Conservation (phyloP, 2,113 vertebrate species). For the Sitta europaea region DNA sequence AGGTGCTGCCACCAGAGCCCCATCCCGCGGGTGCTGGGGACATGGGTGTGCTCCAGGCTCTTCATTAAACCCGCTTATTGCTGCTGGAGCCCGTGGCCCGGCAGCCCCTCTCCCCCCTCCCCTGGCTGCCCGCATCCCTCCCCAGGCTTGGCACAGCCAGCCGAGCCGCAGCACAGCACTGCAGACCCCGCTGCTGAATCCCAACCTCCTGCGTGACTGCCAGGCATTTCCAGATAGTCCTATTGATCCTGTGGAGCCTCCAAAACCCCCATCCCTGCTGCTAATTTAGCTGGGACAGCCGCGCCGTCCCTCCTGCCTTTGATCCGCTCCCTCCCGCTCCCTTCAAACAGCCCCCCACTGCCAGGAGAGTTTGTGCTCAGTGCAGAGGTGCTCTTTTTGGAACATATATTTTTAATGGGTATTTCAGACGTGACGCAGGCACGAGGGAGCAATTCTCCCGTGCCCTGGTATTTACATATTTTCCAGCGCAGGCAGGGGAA, state of each 20-base stretch:
- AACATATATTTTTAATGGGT: constrained; percentile 61
- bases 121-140: background rate
- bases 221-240: constrained; percentile 16
- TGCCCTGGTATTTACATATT: constrained; percentile 60
- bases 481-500: constrained; percentile 43
- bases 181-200: background rate
- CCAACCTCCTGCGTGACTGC: background rate
- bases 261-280: background rate
- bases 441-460: constrained; percentile 50
- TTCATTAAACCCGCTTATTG: background rate
- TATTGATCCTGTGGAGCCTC: constrained; percentile 49
- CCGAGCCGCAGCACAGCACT: background rate
- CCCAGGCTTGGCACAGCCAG: background rate
- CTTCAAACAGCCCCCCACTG: constrained; percentile 21
- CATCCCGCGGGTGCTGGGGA: background rate
- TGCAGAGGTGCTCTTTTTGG: constrained; percentile 58
- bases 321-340: constrained; percentile 14
- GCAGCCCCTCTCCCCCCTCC: background rate
- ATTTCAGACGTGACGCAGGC: constrained; percentile 46
- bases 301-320: constrained; percentile 10
- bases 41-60: background rate
- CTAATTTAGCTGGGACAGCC: constrained; percentile 46
- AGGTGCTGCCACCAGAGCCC: background rate
- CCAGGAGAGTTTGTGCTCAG: constrained; percentile 25
- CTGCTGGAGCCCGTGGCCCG: fast-evolving